Evolutionary conservation across 2,888 invertebrate genomes (phyloP).

Genomic region (Salticus scenicus): DNA sequence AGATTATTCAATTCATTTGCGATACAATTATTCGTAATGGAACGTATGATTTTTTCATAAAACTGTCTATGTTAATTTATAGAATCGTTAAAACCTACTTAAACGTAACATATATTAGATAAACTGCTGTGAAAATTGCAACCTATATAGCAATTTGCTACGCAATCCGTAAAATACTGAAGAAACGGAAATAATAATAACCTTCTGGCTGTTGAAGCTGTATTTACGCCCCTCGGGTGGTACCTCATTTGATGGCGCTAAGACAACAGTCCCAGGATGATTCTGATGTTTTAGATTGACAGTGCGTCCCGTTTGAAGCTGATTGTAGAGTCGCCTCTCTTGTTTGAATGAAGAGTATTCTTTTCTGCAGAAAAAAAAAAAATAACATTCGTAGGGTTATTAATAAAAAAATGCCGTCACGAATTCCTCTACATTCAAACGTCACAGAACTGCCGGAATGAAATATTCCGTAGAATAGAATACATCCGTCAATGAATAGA

Average conservation of each 20-base stretch:
- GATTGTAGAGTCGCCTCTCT: neutral
- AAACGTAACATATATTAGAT: neutral
- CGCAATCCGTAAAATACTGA: neutral
- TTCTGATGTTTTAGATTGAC: neutral
- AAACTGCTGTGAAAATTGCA: conserved; percentile 3
- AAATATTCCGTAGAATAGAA: too few relatives aligned
- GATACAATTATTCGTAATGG: too few relatives aligned
- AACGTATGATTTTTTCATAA: neutral
- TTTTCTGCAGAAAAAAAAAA: neutral
- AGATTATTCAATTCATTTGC: too few relatives aligned
- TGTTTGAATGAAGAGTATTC: neutral
- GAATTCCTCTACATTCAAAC: neutral
- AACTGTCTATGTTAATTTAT: neutral
- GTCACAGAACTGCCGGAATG: neutral
- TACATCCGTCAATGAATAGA: too few relatives aligned
- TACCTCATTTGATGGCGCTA: neutral
- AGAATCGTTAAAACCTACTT: neutral
- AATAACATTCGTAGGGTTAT: too few relatives aligned
- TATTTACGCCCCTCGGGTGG: neutral
- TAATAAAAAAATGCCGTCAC: neutral
- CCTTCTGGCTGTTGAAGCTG: neutral
- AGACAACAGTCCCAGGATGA: neutral
- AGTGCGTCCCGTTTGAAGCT: neutral
- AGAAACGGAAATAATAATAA: conserved; percentile 7
- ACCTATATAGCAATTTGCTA: neutral